Conservation (phyloP, 2,797 vertebrate genomes). For the Chanos chanos region DNA sequence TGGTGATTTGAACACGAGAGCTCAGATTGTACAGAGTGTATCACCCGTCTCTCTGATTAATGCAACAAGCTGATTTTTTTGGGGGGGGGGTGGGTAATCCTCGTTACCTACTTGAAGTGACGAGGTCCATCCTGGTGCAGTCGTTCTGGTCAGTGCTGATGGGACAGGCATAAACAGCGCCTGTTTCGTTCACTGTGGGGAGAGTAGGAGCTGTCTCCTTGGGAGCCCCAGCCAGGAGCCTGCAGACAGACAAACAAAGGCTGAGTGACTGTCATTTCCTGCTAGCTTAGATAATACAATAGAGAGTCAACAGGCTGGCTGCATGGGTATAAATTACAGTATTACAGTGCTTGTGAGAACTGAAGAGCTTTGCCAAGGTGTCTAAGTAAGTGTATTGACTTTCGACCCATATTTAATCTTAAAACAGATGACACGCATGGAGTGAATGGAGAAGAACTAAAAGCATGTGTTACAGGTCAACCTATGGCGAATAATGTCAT, state of each 20-base stretch:
- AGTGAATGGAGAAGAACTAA: neutral
- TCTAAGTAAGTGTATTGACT: neutral
- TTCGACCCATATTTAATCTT: neutral
- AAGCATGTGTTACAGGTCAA: neutral
- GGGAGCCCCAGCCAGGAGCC: slow-evolving; percentile 85
- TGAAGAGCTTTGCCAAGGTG: neutral
- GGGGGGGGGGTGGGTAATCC: neutral
- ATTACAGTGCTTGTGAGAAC: too few species aligned
- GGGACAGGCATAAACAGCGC: slow-evolving; percentile 87
- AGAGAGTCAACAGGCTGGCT: slow-evolving; percentile 1
- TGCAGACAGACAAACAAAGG: slow-evolving; percentile 47
- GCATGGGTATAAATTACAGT: neutral
- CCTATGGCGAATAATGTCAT: too few species aligned
- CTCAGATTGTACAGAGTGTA: too few species aligned
- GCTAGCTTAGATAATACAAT: slow-evolving; percentile 22
- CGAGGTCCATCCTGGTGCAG: slow-evolving; percentile 82
- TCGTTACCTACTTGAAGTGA: slow-evolving; percentile 70
- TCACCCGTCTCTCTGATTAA: too few species aligned
- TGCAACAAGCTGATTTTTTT: neutral
- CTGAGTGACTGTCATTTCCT: neutral
- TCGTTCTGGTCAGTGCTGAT: slow-evolving; percentile 66
- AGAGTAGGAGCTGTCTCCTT: slow-evolving; percentile 67
- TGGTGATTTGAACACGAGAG: too few species aligned
- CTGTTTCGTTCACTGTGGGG: slow-evolving; percentile 76
- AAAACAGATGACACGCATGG: neutral